Conservation (phyloP, 2,797 vertebrate genomes). For the Chaunax sp. region DNA sequence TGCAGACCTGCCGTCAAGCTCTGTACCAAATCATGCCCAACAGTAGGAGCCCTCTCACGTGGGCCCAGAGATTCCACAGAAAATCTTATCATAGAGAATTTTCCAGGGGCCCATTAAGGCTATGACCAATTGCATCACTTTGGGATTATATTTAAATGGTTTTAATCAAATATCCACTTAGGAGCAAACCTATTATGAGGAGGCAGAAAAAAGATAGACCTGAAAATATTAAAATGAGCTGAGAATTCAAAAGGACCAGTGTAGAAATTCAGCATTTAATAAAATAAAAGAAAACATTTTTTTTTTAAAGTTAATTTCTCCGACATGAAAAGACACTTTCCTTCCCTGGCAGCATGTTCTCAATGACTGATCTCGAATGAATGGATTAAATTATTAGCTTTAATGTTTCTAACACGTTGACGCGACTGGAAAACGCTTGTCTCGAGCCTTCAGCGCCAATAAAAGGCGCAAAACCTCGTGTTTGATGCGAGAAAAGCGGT, state of each 20-base stretch:
- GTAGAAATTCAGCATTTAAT: neutral
- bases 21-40: slow-evolving; percentile 5
- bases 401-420: neutral
- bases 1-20: slow-evolving; percentile 11
- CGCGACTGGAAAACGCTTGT: slow-evolving; percentile 11
- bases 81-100: neutral
- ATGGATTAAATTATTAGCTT: neutral
- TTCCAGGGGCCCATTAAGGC: neutral
- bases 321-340: neutral
- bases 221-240: neutral
- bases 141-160: neutral
- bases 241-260: neutral
- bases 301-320: neutral
- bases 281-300: neutral
- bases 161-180: neutral
- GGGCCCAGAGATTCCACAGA: neutral
- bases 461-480: slow-evolving; percentile 31
- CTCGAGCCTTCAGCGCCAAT: slow-evolving; percentile 7
- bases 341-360: neutral
- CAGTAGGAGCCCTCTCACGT: neutral
- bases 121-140: neutral
- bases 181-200: too few relatives aligned
- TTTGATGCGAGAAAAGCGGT: slow-evolving; percentile 18
- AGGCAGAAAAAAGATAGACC: neutral
- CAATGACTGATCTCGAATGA: neutral